These are phyloP conservation scores for Parochlus steinenii DNA, from an alignment of 2,888 invertebrate genomes.

Conservation along the genomic window DNA sequence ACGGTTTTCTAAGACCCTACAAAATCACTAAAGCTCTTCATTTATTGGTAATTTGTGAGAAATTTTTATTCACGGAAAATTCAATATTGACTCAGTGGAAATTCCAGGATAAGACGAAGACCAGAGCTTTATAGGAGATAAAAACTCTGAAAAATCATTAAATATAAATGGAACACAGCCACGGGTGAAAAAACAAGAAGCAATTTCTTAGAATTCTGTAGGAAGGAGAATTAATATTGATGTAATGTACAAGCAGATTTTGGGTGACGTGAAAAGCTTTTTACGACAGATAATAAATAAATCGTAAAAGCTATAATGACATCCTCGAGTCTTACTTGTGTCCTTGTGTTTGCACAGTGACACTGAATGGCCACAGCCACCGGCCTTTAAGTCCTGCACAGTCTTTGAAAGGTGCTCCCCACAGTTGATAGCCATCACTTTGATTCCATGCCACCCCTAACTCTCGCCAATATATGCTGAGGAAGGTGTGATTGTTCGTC, in stretches of 20 bases:
- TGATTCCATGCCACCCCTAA: conserved; percentile 30
- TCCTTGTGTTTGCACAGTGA: conserved; percentile 26
- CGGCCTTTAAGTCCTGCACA: conserved; percentile 28
- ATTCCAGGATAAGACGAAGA: background rate
- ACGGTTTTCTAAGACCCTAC: too few species aligned
- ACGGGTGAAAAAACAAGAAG: background rate
- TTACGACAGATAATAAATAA: too few species aligned
- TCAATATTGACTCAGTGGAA: too few species aligned
- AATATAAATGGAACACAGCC: background rate
- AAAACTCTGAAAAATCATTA: background rate
- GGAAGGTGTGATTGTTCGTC: conserved; percentile 25
- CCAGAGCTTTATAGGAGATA: background rate
- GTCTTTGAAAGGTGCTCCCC: conserved; percentile 31
- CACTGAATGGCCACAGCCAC: conserved; percentile 32
- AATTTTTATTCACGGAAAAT: too few species aligned
- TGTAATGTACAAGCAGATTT: too few species aligned
- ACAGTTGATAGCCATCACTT: conserved; percentile 27
- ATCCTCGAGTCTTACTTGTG: conserved; percentile 24
- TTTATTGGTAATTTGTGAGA: too few species aligned
- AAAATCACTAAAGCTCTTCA: too few species aligned
- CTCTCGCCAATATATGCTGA: conserved; percentile 30
- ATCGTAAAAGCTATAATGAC: too few species aligned
- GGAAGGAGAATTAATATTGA: too few species aligned
- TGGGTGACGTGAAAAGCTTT: too few species aligned
- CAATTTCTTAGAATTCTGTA: background rate